Evolutionary conservation across 1,140 invertebrate genomes (phyloP), one percentile per base, ranked within the genome.

Genomic region (Micrasema minimum): DNA sequence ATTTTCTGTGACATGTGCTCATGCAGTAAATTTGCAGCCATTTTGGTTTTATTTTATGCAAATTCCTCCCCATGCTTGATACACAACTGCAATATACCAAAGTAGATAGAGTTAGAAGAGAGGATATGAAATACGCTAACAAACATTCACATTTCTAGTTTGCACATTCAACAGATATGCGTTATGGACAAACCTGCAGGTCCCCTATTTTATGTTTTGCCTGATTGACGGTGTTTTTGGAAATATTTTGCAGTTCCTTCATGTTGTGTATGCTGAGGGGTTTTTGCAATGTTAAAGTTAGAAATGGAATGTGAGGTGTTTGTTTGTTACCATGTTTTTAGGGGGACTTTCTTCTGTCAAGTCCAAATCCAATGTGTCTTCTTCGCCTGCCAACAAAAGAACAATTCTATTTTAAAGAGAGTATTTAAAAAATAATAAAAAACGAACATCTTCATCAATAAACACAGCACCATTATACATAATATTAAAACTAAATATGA

Each of bases 141-240:
- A 51, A 55, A 69, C 65, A 67, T 67, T 55, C 38, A 67, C 45
- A 61, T 64, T 51, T 70, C 57, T 65, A 70, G 26, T 48, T 46
- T 31, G 57, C 68, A 70, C 57, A 57, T 59, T 61, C 55, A 69
- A 45, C 77, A 77, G 78, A 76, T 74, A 78, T 77, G 77, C 76
- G 72, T 79, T 78, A 79, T 76, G 79, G 80, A 71, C 71, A 76
- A 82, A 87, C 86, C 85, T 88, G 86, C 53, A 88, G 83, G 79
- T 87, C 86, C 45, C 86, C 87, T 66, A 88, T 87, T 81, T 86
- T 87, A 72, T 81, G 82, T 79, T 87, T 85, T 53, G 87, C 87
- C 68, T 85, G 85, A 77, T 83, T 82, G 10, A 87, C 85, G 1
- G 86, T 86, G 66, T 69, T 80, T 48, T 75, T 77, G 31, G 77